These are phyloP conservation scores for Lampris incognitus DNA, from an alignment of 2,113 vertebrate genomes.

Conservation along the genomic window DNA sequence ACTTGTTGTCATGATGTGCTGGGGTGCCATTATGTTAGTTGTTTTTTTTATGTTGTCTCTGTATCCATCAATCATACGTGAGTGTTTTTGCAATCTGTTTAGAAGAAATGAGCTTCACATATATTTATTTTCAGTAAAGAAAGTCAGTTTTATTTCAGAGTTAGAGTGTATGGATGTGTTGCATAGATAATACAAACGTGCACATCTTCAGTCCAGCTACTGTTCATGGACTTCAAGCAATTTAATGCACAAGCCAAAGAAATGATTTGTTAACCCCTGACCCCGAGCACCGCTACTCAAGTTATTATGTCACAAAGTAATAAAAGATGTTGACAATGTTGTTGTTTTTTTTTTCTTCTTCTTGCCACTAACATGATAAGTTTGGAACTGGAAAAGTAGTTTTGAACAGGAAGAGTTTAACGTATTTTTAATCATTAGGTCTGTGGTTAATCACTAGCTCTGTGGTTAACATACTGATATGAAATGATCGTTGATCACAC, in stretches of 20 bases:
- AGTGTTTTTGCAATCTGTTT: slow-evolving; percentile 1
- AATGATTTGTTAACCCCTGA: slow-evolving; percentile 15
- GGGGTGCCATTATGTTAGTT: no score
- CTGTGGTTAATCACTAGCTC: no score
- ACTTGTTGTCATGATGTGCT: no score
- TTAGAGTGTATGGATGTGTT: slow-evolving; percentile 15
- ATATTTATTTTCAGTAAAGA: slow-evolving; percentile 2
- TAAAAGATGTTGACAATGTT: not conserved
- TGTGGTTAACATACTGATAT: no score
- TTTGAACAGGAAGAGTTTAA: not conserved
- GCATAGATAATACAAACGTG: slow-evolving; percentile 9
- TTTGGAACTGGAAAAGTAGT: not conserved
- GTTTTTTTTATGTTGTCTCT: no score
- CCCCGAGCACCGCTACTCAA: not conserved
- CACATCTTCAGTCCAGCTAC: not conserved
- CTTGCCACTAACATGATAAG: not conserved
- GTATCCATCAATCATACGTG: no score
- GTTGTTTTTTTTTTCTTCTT: slow-evolving; percentile 2
- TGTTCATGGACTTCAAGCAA: slow-evolving; percentile 7
- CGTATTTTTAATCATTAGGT: no score
- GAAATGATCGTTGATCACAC: no score
- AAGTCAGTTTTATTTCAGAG: slow-evolving; percentile 8
- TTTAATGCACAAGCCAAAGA: slow-evolving; percentile 50
- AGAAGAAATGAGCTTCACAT: slow-evolving; percentile 1
- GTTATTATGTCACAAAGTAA: slow-evolving; percentile 18